A percentile compares a stretch with the other conserved stretches of the same genome.
Conservation (phyloP, 2,888 invertebrate genomes). For the Yponomeuta evonymella region DNA sequence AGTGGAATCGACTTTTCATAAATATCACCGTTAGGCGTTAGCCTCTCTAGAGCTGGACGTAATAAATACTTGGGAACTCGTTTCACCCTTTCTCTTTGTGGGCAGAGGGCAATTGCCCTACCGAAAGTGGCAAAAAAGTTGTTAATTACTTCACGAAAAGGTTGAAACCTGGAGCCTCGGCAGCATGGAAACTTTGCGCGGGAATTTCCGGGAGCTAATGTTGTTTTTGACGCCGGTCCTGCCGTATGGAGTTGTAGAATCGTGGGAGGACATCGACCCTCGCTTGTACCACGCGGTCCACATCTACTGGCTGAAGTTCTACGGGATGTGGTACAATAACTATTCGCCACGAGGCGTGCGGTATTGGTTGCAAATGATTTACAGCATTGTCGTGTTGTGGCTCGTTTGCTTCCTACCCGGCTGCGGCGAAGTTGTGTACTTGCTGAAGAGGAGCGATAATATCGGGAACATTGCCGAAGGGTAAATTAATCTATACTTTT, state of each 20-base stretch:
- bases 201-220: conserved; percentile 11
- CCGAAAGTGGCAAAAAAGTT: conserved; percentile 28
- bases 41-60: too few species aligned
- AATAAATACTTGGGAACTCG: too few species aligned
- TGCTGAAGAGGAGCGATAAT: conserved; percentile 78
- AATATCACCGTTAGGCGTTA: too few species aligned
- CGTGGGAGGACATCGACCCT: conserved; percentile 63
- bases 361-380: conserved; percentile 57
- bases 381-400: conserved; percentile 54
- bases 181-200: neutral
- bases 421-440: conserved; percentile 80
- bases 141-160: neutral
- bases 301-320: conserved; percentile 70
- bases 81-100: too few species aligned
- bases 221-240: conserved; percentile 36
- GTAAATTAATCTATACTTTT: conserved; percentile 31
- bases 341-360: conserved; percentile 38
- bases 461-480: conserved; percentile 78
- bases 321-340: conserved; percentile 67
- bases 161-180: neutral
- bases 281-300: conserved; percentile 62
- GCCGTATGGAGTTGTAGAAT: conserved; percentile 56
- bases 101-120: too few species aligned
- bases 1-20: too few species aligned
- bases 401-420: conserved; percentile 69